phyloP scores from a whole-genome alignment of 2,888 invertebrate species.

The Cantharis rufa region DNA sequence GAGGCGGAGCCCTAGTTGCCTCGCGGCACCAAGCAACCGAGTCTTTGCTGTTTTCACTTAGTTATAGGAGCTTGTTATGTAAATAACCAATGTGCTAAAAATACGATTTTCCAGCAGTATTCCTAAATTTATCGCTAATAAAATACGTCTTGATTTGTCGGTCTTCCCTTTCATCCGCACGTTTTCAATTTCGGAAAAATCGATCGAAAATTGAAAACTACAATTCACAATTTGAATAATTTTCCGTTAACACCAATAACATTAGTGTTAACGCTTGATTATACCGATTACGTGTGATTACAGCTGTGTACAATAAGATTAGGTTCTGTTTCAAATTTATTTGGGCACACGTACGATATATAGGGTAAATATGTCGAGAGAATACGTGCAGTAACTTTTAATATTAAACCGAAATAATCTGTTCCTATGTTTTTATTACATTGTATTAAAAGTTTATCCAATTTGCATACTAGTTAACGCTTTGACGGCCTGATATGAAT shows the following conservation, averaged over 20 bases:
- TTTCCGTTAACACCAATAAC: slow-evolving; percentile 8
- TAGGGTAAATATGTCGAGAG: background rate
- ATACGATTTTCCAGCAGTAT: slow-evolving; percentile 10
- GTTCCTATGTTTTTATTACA: slow-evolving; percentile 23
- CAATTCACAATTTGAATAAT: background rate
- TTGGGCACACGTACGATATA: background rate
- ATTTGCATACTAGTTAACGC: slow-evolving; percentile 29
- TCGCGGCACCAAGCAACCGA: slow-evolving; percentile 28
- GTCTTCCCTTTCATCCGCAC: background rate
- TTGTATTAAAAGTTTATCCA: slow-evolving; percentile 26
- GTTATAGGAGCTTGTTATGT: slow-evolving; percentile 29
- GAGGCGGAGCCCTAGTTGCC: slow-evolving; percentile 42
- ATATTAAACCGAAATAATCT: slow-evolving; percentile 7
- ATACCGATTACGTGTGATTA: slow-evolving; percentile 11
- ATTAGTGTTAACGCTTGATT: slow-evolving; percentile 10
- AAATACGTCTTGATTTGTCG: background rate
- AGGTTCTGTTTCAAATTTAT: slow-evolving; percentile 1
- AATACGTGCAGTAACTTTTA: slow-evolving; percentile 7
- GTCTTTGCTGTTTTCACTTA: slow-evolving; percentile 26
- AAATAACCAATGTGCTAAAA: slow-evolving; percentile 21
- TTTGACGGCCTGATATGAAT: slow-evolving; percentile 28
- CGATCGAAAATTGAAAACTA: slow-evolving; percentile 4
- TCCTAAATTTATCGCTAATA: background rate
- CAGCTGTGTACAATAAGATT: slow-evolving; percentile 14
- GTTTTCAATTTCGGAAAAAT: slow-evolving; percentile 8